Percentiles rank a stretch among this genome's conserved stretches.
phyloP scores from a whole-genome alignment of 2,113 vertebrate species.

The Psittacula cyanocephala region DNA sequence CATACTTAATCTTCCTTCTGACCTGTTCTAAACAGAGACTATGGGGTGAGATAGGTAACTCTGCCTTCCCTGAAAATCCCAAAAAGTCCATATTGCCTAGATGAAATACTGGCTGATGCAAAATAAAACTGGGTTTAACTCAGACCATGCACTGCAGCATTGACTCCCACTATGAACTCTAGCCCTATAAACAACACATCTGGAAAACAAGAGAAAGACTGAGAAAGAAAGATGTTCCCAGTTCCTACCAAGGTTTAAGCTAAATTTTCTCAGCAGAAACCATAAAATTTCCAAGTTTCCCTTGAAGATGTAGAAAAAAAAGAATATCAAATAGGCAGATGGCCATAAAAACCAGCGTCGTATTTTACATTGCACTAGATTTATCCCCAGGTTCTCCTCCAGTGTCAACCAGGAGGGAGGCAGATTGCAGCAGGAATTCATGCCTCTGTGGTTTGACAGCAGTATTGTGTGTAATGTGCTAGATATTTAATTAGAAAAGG shows the following conservation, averaged over 20 bases:
- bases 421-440: not conserved
- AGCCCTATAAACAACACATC: not conserved
- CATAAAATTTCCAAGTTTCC: fast-evolving
- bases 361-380: not conserved
- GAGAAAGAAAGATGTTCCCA: not conserved
- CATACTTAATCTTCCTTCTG: not conserved
- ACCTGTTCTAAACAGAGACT: not conserved
- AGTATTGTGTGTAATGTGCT: not conserved
- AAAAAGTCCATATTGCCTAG: fast-evolving
- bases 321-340: fast-evolving
- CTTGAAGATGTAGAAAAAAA: not conserved
- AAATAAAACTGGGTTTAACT: not conserved
- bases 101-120: not conserved
- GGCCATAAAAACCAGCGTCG: fast-evolving
- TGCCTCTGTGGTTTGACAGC: not conserved
- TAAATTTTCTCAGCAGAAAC: not conserved
- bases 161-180: not conserved
- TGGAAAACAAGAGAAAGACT: not conserved
- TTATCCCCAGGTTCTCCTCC: not conserved
- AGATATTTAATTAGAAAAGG: not conserved
- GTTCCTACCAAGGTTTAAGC: not conserved
- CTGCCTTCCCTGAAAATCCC: not conserved
- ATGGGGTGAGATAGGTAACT: not conserved
- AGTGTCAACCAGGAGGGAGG: fast-evolving
- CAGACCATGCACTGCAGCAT: not conserved